Conservation (phyloP, 2,113 vertebrate species). For the Trematomus loennbergii region DNA sequence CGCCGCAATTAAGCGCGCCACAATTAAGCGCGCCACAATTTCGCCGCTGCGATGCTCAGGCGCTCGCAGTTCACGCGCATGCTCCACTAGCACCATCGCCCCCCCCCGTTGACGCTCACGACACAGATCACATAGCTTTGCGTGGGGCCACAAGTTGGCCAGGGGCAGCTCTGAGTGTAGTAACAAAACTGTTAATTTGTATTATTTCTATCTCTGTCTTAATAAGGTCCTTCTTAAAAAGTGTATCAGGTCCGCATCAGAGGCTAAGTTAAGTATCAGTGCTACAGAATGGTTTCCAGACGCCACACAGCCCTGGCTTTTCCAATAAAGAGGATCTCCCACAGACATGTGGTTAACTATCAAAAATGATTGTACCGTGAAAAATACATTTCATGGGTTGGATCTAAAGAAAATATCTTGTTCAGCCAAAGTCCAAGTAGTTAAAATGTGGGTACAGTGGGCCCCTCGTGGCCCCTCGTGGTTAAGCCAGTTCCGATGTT, state of each 20-base stretch:
- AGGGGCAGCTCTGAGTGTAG: too few species aligned
- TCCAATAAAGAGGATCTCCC: conserved; percentile 1
- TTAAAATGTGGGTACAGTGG: conserved; percentile 5
- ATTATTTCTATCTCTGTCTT: not conserved
- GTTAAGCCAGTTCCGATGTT: not conserved
- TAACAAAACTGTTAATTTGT: not conserved
- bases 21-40: too few species aligned
- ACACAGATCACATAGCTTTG: too few species aligned
- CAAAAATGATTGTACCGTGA: conserved; percentile 2
- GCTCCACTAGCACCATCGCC: too few species aligned
- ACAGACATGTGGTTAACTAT: conserved; percentile 25
- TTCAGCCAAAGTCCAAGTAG: conserved; percentile 23
- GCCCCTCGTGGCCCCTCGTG: not conserved
- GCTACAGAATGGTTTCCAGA: not conserved
- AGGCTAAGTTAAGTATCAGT: not conserved
- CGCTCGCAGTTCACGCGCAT: too few species aligned
- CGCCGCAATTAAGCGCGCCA: too few species aligned
- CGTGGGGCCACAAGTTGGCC: too few species aligned
- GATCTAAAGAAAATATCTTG: not conserved
- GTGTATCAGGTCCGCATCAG: not conserved
- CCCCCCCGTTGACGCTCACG: too few species aligned
- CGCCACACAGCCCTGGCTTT: conserved; percentile 4
- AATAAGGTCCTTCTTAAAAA: conserved; percentile 3
- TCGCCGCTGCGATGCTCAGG: too few species aligned
- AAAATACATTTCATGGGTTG: conserved; percentile 29